These are phyloP conservation scores for Troides aeacus DNA, from an alignment of 2,888 invertebrate genomes.

Conservation along the genomic window DNA sequence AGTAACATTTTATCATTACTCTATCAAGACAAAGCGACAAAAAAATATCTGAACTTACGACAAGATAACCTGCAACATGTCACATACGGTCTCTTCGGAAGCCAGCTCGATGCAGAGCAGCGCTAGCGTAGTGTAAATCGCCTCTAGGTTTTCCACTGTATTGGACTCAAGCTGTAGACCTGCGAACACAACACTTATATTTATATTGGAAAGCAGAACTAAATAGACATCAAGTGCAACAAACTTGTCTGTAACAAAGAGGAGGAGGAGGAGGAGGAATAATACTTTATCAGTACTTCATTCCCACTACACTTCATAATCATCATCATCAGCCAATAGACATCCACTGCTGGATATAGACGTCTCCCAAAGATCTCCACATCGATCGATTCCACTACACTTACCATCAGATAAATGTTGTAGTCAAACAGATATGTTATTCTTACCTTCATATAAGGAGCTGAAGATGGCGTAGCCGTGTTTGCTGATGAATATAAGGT, in stretches of 20 bases:
- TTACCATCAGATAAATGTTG: constrained; percentile 54
- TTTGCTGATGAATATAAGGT: constrained; percentile 97
- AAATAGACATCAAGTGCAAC: too few relatives aligned
- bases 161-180: constrained; percentile 89
- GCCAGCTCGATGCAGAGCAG: constrained; percentile 94
- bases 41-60: constrained; percentile 74
- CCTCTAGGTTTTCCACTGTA: constrained; percentile 91
- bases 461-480: constrained; percentile 92
- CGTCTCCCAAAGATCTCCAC: too few relatives aligned
- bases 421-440: too few relatives aligned
- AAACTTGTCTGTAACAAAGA: too few relatives aligned
- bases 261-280: too few relatives aligned
- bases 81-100: constrained; percentile 92
- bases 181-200: constrained; percentile 36
- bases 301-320: too few relatives aligned
- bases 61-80: constrained; percentile 91
- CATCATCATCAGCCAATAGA: too few relatives aligned
- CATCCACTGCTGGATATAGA: too few relatives aligned
- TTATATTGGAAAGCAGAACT: background rate
- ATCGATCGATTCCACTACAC: background rate
- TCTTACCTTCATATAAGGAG: constrained; percentile 83
- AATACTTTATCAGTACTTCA: too few relatives aligned
- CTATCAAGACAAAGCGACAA: too few relatives aligned
- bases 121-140: constrained; percentile 95
- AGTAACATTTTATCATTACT: too few relatives aligned